Conservation (phyloP, 2,113 vertebrate genomes). For the Bostrychus sinensis region DNA sequence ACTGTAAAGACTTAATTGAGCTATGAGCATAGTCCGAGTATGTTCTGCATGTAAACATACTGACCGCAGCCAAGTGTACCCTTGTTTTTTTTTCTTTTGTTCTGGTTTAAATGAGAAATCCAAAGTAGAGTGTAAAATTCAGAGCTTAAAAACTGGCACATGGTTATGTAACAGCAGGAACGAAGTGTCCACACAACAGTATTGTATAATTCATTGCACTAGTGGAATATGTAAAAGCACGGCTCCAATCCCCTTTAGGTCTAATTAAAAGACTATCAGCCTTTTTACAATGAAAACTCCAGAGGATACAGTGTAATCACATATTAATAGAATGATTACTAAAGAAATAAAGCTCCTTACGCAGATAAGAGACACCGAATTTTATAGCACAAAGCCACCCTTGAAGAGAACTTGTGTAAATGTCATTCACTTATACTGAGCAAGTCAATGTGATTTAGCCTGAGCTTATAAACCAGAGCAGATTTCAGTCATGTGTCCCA, state of each 20-base stretch:
- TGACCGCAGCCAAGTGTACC: constrained; percentile 12
- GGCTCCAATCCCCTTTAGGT: constrained; percentile 72
- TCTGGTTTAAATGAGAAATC: constrained; percentile 45
- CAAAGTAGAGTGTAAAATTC: constrained; percentile 37
- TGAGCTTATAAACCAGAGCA: constrained; percentile 5
- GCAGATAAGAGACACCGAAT: constrained; percentile 55
- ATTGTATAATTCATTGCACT: constrained; percentile 71
- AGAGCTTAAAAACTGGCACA: constrained; percentile 60
- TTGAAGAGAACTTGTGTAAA: constrained; percentile 38
- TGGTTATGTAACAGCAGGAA: constrained; percentile 56
- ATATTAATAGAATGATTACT: constrained; percentile 76
- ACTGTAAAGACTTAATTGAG: too few species aligned
- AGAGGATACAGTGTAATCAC: constrained; percentile 68
- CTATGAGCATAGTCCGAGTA: too few species aligned
- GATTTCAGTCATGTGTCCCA: constrained; percentile 8
- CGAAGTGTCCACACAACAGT: constrained; percentile 40
- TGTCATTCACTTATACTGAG: constrained; percentile 40
- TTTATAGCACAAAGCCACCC: constrained; percentile 31
- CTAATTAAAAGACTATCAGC: constrained; percentile 76
- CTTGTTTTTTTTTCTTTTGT: constrained; percentile 6
- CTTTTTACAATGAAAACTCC: constrained; percentile 68
- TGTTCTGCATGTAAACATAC: too few species aligned
- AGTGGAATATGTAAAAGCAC: constrained; percentile 66
- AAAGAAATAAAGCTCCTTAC: constrained; percentile 66
- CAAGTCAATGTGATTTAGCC: constrained; percentile 24